Evolutionary conservation across 2,113 vertebrate species (phyloP).

Genomic region (Tupaia tana): DNA sequence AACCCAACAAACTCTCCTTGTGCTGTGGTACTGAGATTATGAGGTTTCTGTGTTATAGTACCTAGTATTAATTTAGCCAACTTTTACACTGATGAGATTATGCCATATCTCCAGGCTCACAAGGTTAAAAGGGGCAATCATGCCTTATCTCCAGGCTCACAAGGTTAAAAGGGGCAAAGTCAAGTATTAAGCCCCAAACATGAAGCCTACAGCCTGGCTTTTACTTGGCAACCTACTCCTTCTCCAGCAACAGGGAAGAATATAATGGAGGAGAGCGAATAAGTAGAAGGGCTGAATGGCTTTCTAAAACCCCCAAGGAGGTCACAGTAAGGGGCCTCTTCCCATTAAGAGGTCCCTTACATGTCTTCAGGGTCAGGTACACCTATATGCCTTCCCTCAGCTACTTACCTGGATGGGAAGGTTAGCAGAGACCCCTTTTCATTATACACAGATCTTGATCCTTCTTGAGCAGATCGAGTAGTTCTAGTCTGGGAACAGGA

Average conservation of each 20-base stretch:
- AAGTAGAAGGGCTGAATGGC: not conserved
- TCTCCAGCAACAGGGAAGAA: not conserved
- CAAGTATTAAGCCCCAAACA: not conserved
- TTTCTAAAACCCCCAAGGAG: not conserved
- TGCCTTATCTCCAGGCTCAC: not conserved
- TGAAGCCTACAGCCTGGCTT: not conserved
- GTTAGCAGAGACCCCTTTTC: not conserved
- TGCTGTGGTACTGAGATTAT: not conserved
- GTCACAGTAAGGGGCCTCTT: not conserved
- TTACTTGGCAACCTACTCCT: not conserved
- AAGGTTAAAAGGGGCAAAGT: not conserved
- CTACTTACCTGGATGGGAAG: not conserved
- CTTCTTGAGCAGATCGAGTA: not conserved
- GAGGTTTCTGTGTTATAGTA: not conserved
- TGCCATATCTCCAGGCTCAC: not conserved
- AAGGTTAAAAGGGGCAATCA: not conserved
- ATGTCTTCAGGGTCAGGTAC: not conserved
- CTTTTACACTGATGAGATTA: not conserved
- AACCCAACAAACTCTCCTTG: not conserved
- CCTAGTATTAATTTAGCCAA: not conserved
- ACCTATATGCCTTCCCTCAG: not conserved
- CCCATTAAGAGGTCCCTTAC: not conserved
- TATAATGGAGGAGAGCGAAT: not conserved
- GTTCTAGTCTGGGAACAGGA: not conserved
- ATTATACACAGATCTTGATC: not conserved